A percentile compares a stretch with the other conserved stretches of the same genome.
These are phyloP conservation scores for Acanthaster planci DNA, from an alignment of 35 echinoderm and acorn worm species.

Conservation along the genomic window DNA sequence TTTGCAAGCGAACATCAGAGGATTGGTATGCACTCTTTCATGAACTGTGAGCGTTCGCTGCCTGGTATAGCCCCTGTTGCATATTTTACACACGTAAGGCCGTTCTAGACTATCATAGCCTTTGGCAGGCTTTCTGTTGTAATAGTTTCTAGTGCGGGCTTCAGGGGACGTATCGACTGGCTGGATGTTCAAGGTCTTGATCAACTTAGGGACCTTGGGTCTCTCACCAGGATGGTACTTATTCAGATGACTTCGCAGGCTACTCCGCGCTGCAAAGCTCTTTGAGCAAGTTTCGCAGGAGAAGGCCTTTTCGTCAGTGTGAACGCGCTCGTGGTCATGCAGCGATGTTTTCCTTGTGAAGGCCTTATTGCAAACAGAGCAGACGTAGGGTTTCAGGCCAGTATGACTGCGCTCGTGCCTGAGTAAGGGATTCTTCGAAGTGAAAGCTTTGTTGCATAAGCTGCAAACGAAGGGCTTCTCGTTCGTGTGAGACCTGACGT, in stretches of 20 bases:
- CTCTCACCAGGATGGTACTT: constrained; percentile 20
- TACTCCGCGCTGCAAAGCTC: constrained; percentile 3
- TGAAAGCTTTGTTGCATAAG: constrained; percentile 35
- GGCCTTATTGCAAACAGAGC: constrained; percentile 9
- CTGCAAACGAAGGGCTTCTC: constrained; percentile 29
- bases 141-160: constrained; percentile 3
- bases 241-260: not conserved
- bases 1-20: not conserved
- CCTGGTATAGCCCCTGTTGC: not conserved
- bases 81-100: constrained; percentile 12
- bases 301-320: not conserved
- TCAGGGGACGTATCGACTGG: not conserved
- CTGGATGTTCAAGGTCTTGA: constrained; percentile 18
- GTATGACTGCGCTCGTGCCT: constrained; percentile 19
- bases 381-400: constrained; percentile 13
- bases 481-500: constrained; percentile 28
- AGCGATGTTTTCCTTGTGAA: constrained; percentile 18
- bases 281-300: not conserved
- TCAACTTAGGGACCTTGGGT: not conserved
- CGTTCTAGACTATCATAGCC: not conserved
- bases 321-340: constrained; percentile 18
- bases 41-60: constrained; percentile 14
- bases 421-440: not conserved
- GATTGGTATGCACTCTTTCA: constrained; percentile 20
- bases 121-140: constrained; percentile 11